A percentile compares a stretch with the other conserved stretches of the same genome.
Evolutionary conservation across 2,888 invertebrate genomes (phyloP).

Genomic region (Drepana falcataria): DNA sequence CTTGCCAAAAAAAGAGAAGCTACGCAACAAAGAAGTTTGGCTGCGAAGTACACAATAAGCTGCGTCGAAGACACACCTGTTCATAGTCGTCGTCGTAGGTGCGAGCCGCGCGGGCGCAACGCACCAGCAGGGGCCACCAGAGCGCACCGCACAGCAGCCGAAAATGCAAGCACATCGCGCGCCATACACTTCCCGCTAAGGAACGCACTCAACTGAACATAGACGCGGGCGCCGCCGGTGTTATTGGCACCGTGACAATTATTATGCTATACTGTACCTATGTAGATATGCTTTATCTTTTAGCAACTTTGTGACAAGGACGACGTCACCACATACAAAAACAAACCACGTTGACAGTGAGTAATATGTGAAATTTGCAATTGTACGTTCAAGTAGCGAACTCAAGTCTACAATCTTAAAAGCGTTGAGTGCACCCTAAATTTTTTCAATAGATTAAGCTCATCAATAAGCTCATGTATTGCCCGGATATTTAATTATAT

Average conservation of each 20-base stretch:
- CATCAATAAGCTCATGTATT: too few species aligned
- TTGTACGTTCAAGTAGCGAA: background rate
- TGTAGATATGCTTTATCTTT: constrained; percentile 61
- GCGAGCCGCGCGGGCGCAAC: constrained; percentile 63
- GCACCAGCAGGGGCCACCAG: constrained; percentile 72
- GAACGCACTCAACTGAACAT: constrained; percentile 73
- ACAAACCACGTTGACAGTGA: constrained; percentile 6
- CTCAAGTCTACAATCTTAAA: too few species aligned
- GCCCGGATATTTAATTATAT: too few species aligned
- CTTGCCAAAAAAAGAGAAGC: constrained; percentile 58
- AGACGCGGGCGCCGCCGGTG: constrained; percentile 59
- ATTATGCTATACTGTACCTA: constrained; percentile 29
- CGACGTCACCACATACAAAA: constrained; percentile 25
- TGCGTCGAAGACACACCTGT: constrained; percentile 65
- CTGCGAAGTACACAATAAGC: constrained; percentile 56
- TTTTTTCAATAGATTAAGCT: too few species aligned
- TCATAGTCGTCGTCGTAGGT: constrained; percentile 73
- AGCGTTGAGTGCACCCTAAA: too few species aligned
- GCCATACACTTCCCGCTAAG: constrained; percentile 75
- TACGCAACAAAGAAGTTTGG: constrained; percentile 47
- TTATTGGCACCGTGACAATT: constrained; percentile 71
- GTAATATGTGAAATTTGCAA: background rate
- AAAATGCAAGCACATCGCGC: constrained; percentile 74
- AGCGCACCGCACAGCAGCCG: constrained; percentile 74
- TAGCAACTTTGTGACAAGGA: constrained; percentile 49